Evolutionary conservation across 1,140 invertebrate genomes (phyloP).

Genomic region (Araneus ventricosus): DNA sequence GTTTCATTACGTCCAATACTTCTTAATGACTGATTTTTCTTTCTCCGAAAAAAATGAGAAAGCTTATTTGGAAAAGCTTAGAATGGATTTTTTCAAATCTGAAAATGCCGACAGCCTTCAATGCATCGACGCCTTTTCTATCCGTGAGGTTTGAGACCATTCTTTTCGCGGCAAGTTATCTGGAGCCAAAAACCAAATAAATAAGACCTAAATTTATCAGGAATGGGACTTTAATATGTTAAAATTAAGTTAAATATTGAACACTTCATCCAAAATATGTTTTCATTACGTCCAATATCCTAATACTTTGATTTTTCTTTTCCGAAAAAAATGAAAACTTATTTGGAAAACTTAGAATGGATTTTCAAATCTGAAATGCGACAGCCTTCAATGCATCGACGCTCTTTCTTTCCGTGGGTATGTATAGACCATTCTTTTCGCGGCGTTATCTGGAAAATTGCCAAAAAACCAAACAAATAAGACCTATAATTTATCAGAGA

Average conservation of each 20-base stretch:
- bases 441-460: not conserved
- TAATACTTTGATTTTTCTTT: too few relatives aligned
- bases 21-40: too few relatives aligned
- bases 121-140: not conserved
- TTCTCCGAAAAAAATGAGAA: too few relatives aligned
- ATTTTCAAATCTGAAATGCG: too few relatives aligned
- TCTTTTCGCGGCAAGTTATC: not conserved
- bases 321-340: too few relatives aligned
- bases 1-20: too few relatives aligned
- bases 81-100: too few relatives aligned
- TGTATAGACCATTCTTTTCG: not conserved
- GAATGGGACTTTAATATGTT: constrained; percentile 12
- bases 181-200: constrained; percentile 14
- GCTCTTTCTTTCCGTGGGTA: not conserved
- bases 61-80: too few relatives aligned
- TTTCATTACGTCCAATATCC: too few relatives aligned
- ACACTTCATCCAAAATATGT: too few relatives aligned
- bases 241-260: too few relatives aligned
- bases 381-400: not conserved
- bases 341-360: too few relatives aligned
- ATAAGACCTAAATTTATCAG: constrained; percentile 4
- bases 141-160: not conserved
- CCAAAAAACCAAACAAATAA: constrained; percentile 9
- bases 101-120: not conserved
- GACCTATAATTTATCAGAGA: not conserved